These are phyloP conservation scores for Salarias fasciatus DNA, from an alignment of 2,797 vertebrate genomes.

Conservation along the genomic window DNA sequence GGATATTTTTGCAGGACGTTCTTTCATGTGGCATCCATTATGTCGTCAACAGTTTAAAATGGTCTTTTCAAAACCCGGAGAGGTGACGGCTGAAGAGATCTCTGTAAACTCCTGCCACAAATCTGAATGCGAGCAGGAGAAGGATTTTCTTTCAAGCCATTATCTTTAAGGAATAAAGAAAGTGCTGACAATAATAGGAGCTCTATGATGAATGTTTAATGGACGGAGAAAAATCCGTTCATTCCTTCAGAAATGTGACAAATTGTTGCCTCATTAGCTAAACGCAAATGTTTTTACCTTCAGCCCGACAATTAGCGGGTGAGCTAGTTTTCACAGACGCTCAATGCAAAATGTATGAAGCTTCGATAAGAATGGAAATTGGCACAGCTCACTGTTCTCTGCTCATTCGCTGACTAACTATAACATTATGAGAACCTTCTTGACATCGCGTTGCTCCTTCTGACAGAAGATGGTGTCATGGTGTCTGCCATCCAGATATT, in stretches of 20 bases:
- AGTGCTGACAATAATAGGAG: constrained; percentile 27
- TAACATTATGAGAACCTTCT: no score
- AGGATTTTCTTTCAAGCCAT: constrained; percentile 30
- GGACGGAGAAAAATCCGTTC: background rate
- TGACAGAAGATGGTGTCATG: no score
- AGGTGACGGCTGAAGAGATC: constrained; percentile 25
- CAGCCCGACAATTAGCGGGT: constrained; percentile 15
- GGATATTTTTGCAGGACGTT: constrained; percentile 52
- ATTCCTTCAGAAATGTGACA: no score
- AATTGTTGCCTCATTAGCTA: no score
- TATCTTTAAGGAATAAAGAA: constrained; percentile 34
- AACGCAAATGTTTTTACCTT: no score
- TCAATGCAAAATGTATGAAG: constrained; percentile 20
- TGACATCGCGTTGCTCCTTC: no score
- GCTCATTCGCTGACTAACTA: no score
- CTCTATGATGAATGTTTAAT: constrained; percentile 58
- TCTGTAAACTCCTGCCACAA: constrained; percentile 11
- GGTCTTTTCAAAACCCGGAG: constrained; percentile 28
- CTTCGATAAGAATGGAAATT: no score
- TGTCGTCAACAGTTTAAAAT: constrained; percentile 50
- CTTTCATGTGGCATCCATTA: constrained; percentile 74
- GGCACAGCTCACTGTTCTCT: no score
- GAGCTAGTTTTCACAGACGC: constrained; percentile 27
- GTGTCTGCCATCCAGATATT: no score
- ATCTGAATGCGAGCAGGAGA: constrained; percentile 3